Evolutionary conservation across 2,113 vertebrate species (phyloP).

Genomic region (Vidua macroura): DNA sequence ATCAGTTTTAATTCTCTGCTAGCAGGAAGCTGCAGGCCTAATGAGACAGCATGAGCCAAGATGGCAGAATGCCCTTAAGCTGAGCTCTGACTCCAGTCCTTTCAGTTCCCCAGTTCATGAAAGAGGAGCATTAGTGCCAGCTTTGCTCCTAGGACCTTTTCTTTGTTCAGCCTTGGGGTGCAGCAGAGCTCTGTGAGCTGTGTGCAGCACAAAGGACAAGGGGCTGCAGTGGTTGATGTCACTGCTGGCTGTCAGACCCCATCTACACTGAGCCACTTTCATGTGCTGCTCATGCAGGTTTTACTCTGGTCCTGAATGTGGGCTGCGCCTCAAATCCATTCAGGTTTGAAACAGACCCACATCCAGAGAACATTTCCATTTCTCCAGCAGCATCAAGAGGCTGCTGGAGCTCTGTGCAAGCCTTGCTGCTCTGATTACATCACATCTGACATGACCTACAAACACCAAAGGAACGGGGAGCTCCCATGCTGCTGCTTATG

Average conservation of each 20-base stretch:
- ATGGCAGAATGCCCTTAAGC: conserved; percentile 1
- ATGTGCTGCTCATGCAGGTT: neutral
- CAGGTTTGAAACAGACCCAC: neutral
- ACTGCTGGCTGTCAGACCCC: neutral
- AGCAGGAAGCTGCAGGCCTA: conserved; percentile 21
- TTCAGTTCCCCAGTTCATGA: neutral
- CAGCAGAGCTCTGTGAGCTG: neutral
- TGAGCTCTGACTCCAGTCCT: neutral
- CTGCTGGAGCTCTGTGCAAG: conserved; percentile 37
- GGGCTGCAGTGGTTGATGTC: conserved; percentile 20
- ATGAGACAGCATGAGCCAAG: conserved; percentile 10
- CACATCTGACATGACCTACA: conserved; percentile 70
- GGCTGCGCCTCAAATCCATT: neutral
- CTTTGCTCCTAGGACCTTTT: neutral
- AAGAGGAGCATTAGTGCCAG: neutral
- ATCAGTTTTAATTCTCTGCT: conserved; percentile 25
- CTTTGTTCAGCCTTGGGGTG: neutral
- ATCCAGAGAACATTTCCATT: neutral
- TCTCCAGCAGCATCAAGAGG: conserved; percentile 26
- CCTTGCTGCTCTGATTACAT: conserved; percentile 60
- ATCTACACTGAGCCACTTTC: neutral
- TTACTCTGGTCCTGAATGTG: neutral
- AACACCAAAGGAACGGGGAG: conserved; percentile 63
- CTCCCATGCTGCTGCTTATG: conserved; percentile 60
- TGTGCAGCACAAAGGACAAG: neutral